Conservation (phyloP, 2,113 vertebrate genomes). For the Paradoxurus hermaphroditus region DNA sequence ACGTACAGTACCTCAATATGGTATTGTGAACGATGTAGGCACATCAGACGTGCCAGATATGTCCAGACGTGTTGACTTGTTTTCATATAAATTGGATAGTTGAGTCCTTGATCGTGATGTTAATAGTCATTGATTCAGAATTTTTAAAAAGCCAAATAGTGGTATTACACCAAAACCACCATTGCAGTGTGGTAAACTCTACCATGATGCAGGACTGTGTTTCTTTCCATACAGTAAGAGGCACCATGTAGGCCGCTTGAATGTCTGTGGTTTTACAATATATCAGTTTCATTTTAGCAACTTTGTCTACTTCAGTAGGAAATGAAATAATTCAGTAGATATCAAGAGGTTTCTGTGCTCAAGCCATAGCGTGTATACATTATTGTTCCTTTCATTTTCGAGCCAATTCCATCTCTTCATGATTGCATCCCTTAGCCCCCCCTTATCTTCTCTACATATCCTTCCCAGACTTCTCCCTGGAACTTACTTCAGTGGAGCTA, state of each 20-base stretch:
- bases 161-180: not conserved
- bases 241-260: not conserved
- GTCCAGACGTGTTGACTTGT: not conserved
- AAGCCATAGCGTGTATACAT: not conserved
- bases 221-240: not conserved
- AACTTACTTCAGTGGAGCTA: not conserved
- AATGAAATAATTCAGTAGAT: not conserved
- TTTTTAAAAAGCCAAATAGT: not conserved
- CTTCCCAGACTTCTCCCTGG: not conserved
- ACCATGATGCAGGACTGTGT: not conserved
- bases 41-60: not conserved
- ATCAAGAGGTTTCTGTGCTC: not conserved
- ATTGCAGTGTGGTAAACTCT: not conserved
- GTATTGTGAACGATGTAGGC: not conserved
- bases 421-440: not conserved
- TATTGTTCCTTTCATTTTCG: not conserved
- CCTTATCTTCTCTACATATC: not conserved
- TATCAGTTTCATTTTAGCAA: not conserved
- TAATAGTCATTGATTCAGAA: not conserved
- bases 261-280: not conserved
- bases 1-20: not conserved
- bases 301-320: not conserved
- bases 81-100: conserved; percentile 3
- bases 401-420: not conserved
- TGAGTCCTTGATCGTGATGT: not conserved